Base-by-base conservation (phyloP, 2,888 invertebrate genomes). In the Volucella inflata region DNA sequence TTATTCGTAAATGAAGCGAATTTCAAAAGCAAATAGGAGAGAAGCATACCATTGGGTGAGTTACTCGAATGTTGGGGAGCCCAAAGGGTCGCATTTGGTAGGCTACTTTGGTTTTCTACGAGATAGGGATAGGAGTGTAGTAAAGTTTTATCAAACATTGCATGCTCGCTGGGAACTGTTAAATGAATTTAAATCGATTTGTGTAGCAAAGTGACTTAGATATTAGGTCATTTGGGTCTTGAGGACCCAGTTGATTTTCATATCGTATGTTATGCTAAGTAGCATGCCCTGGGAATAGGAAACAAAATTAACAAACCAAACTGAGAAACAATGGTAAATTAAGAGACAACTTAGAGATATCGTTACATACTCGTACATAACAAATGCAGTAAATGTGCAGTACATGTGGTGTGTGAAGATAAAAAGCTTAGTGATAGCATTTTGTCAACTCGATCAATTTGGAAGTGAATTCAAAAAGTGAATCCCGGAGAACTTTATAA, bases 181-280 rank as follows among this genome's bases (percentile, higher is more conserved):
- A 17, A 40, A 46, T 74, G 74, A 74, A 74, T 74, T 74, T 74
- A 11, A 74, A 74, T 64, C 51, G 62, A n/a, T 67, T 42, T 67
- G 51, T 30, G 21, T 8, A 53, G 44, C 42, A 62, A 48, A 38
- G 38, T 55, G 40, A 21, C 64, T 17, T 21, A 14, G 55, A 46
- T 62, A 14, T 57, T 62, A n/a, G 17, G 30, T 11, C 36, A 67
- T 30, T 71, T 50, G 16, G 40, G 60, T 16, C 62, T 12, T 60
- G 21, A 53, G 62, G 55, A 38, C 17, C 16, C 38, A n/a, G 16
- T 4, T 72, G 53, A 8, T 40, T 42, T 14, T 42, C 42, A 53
- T 51, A 42, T 44, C 46, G 46, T 14, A 48, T 48, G n/a, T 9
- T 14, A n/a, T 14, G 8, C 48, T 14, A 48, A 8, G 8, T 14